These are phyloP conservation scores for Pseudachorutes palmiensis DNA, from an alignment of 1,140 invertebrate species.

Conservation along the genomic window DNA sequence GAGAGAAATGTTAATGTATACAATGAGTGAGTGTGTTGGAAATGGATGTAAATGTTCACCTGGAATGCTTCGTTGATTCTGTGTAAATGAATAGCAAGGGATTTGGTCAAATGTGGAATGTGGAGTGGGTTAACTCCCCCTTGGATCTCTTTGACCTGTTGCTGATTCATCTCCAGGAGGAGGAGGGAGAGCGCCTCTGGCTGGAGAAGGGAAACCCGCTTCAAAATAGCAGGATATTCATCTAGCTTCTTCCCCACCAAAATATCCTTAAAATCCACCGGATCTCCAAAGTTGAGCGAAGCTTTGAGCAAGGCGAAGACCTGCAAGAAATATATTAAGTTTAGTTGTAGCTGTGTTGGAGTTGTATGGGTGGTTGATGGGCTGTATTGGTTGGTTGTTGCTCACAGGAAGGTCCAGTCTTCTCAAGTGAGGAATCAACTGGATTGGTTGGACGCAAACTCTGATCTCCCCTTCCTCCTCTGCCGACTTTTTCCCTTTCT, in stretches of 20 bases:
- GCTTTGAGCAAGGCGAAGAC: constrained; percentile 26
- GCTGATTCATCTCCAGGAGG: constrained; percentile 23
- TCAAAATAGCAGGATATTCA: background rate
- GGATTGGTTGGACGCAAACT: constrained; percentile 25
- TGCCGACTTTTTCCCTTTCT: background rate
- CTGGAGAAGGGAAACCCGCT: constrained; percentile 5
- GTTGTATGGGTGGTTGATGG: background rate
- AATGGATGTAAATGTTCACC: constrained; percentile 5
- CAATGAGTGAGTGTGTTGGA: background rate
- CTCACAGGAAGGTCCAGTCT: too few relatives aligned
- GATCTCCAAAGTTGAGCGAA: constrained; percentile 11
- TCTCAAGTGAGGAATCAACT: constrained; percentile 21
- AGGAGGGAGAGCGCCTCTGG: constrained; percentile 26
- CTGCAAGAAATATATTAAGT: constrained; percentile 12
- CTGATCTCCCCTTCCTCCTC: background rate
- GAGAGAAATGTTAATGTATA: background rate
- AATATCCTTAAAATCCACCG: background rate
- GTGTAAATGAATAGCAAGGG: constrained; percentile 22
- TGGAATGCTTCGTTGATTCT: constrained; percentile 2
- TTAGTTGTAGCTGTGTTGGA: background rate
- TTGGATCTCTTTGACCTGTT: constrained; percentile 16
- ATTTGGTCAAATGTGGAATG: constrained; percentile 18
- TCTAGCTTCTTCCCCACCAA: background rate
- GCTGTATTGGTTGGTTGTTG: too few relatives aligned
- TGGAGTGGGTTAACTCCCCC: constrained; percentile 16